Evolutionary conservation across 2,888 invertebrate species (phyloP).

Genomic region (Oscheius onirici): DNA sequence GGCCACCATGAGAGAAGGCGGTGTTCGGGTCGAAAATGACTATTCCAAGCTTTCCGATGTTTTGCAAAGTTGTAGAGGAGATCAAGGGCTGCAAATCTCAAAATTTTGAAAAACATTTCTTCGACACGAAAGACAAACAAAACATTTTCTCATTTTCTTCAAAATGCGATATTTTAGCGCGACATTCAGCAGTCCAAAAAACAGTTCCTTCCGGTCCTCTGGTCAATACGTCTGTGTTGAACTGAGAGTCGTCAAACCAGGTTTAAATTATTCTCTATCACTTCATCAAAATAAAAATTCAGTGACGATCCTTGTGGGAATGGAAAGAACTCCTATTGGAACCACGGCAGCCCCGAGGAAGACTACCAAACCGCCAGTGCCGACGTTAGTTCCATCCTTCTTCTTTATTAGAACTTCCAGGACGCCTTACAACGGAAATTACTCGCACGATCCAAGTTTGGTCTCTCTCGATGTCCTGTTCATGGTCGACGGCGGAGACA

Average conservation of each 20-base stretch:
- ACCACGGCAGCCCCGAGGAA: neutral
- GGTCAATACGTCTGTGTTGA: conserved; percentile 1
- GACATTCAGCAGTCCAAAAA: neutral
- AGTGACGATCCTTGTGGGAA: neutral
- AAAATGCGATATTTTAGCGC: neutral
- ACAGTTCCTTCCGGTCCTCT: neutral
- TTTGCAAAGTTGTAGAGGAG: too few species aligned
- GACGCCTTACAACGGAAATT: neutral
- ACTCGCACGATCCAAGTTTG: neutral
- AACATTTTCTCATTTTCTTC: too few species aligned
- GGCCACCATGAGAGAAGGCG: too few species aligned
- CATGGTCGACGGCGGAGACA: conserved; percentile 12
- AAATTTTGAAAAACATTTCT: neutral
- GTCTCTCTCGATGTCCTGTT: conserved; percentile 14
- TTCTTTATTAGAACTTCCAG: neutral
- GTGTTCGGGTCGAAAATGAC: too few species aligned
- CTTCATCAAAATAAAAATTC: neutral
- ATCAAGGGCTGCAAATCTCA: too few species aligned
- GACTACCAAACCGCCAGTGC: neutral
- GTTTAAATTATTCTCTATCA: neutral
- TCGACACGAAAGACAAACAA: neutral
- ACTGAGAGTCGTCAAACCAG: neutral
- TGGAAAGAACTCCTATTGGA: neutral
- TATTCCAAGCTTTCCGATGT: too few species aligned
- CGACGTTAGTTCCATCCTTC: neutral